A percentile compares a stretch with the other conserved stretches of the same genome.
Evolutionary conservation across 2,888 invertebrate genomes (phyloP).

Genomic region (Chrysolina oricalcia): DNA sequence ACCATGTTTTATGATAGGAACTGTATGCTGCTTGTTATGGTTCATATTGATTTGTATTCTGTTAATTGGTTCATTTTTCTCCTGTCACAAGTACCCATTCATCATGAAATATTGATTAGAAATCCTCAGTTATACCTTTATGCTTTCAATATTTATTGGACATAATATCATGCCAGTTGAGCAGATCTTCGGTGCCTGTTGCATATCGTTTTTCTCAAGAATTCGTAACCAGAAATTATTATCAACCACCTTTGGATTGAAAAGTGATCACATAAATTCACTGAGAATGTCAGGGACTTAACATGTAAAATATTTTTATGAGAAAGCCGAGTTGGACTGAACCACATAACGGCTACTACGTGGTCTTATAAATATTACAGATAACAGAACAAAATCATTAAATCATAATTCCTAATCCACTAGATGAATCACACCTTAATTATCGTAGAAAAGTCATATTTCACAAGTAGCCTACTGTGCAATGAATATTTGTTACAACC

Average conservation of each 20-base stretch:
- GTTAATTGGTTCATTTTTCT: too few species aligned
- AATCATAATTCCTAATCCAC: constrained; percentile 44
- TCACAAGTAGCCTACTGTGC: constrained; percentile 41
- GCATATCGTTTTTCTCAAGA: too few species aligned
- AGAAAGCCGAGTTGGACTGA: background rate
- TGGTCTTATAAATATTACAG: constrained; percentile 34
- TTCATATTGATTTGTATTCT: too few species aligned
- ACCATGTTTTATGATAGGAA: too few species aligned
- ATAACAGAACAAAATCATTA: constrained; percentile 37
- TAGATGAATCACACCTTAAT: constrained; percentile 42
- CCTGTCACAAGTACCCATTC: too few species aligned
- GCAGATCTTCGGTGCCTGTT: too few species aligned
- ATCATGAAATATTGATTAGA: too few species aligned
- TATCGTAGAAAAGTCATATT: constrained; percentile 39
- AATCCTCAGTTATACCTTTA: too few species aligned
- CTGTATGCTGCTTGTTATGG: too few species aligned
- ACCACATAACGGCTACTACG: background rate
- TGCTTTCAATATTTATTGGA: too few species aligned
- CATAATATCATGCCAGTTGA: too few species aligned
- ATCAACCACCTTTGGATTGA: background rate
- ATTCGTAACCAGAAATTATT: too few species aligned
- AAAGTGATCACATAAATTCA: background rate
- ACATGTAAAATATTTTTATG: background rate
- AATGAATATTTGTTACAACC: constrained; percentile 42
- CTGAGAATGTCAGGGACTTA: background rate